These are phyloP conservation scores for Hippolais icterina DNA, from an alignment of 2,113 vertebrate species.

Conservation along the genomic window DNA sequence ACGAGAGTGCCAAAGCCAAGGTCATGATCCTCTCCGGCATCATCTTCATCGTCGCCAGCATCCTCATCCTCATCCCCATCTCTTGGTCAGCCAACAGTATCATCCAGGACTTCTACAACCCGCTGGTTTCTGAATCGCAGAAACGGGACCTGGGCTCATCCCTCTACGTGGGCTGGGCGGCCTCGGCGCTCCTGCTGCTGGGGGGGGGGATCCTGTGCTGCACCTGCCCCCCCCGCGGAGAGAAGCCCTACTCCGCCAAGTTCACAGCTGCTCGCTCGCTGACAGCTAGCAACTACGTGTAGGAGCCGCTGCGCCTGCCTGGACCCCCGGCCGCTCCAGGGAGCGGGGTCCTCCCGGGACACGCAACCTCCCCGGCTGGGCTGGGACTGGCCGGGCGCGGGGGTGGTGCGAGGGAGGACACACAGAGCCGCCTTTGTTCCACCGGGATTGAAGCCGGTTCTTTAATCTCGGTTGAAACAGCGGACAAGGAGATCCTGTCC, in stretches of 20 bases:
- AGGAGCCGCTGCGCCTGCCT: neutral
- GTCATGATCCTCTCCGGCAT: conserved; percentile 77
- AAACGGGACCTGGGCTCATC: conserved; percentile 85
- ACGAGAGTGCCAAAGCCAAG: conserved; percentile 76
- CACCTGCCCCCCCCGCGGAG: conserved; percentile 71
- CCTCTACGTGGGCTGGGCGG: conserved; percentile 89
- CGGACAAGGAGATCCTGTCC: neutral
- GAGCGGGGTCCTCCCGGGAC: neutral
- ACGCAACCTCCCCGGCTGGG: fast-evolving
- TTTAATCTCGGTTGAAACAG: neutral
- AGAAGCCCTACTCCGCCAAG: conserved; percentile 83
- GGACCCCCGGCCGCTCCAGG: neutral
- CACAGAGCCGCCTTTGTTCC: conserved; percentile 55
- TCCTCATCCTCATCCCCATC: conserved; percentile 84
- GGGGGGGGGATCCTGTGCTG: conserved; percentile 87
- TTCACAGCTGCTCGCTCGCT: conserved; percentile 77
- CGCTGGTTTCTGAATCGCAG: conserved; percentile 74
- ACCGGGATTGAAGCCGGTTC: neutral
- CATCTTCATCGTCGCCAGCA: conserved; percentile 73
- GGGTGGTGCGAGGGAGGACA: neutral
- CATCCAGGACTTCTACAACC: conserved; percentile 87
- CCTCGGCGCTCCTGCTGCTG: conserved; percentile 80
- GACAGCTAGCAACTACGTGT: conserved; percentile 85
- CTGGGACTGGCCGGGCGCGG: neutral
- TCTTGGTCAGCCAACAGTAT: conserved; percentile 83